Conservation (phyloP, 1,140 invertebrate species). For the Drosophila subobscura region DNA sequence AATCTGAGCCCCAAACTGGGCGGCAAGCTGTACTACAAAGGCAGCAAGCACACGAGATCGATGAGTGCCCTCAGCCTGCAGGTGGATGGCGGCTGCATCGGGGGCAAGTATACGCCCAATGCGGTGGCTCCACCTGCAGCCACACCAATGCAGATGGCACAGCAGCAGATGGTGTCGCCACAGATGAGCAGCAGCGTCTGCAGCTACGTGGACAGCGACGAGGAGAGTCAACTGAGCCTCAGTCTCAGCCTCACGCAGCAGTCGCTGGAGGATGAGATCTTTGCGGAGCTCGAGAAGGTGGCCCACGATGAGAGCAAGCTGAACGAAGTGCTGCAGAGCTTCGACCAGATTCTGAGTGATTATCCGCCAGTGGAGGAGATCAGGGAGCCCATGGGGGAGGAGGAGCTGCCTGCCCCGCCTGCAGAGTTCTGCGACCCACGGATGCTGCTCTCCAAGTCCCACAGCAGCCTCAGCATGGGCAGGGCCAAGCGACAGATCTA, state of each 20-base stretch:
- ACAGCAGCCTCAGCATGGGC: constrained; percentile 60
- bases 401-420: constrained; percentile 48
- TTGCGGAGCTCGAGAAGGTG: constrained; percentile 83
- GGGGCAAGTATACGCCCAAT: constrained; percentile 75
- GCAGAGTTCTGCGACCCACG: constrained; percentile 56
- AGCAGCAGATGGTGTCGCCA: not conserved
- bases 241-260: constrained; percentile 71
- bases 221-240: constrained; percentile 63
- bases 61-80: constrained; percentile 64
- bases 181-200: constrained; percentile 51
- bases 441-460: constrained; percentile 83
- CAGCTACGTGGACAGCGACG: constrained; percentile 74
- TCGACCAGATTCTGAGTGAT: constrained; percentile 85
- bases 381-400: constrained; percentile 12
- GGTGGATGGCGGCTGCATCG: constrained; percentile 59
- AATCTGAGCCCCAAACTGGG: constrained; percentile 75
- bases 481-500: constrained; percentile 59
- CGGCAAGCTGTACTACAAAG: constrained; percentile 71
- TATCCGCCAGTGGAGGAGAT: constrained; percentile 68
- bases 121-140: not conserved
- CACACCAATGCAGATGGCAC: not conserved
- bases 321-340: constrained; percentile 86
- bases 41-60: constrained; percentile 77
- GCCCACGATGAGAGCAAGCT: constrained; percentile 85
- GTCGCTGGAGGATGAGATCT: constrained; percentile 82